A percentile compares a stretch with the other conserved stretches of the same genome.
Evolutionary conservation across 1,140 invertebrate species (phyloP).

Genomic region (Ceratosolen solmsi): DNA sequence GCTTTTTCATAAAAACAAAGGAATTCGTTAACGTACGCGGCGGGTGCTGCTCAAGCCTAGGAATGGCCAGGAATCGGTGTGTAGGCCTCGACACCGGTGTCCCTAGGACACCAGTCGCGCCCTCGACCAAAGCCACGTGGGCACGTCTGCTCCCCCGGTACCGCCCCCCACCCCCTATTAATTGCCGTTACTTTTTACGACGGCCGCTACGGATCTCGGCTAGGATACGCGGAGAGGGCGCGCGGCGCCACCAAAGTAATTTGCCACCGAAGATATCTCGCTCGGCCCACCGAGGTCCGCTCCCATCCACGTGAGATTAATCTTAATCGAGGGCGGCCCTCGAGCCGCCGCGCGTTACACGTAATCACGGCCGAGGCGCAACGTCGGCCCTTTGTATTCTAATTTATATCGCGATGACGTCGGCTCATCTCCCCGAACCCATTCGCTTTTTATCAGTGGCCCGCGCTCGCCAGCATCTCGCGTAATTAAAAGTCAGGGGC

Average conservation of each 20-base stretch:
- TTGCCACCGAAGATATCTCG: constrained; percentile 1
- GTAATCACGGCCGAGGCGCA: constrained; percentile 2
- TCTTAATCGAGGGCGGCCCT: constrained; percentile 31
- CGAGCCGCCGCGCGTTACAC: not conserved
- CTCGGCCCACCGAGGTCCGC: not conserved
- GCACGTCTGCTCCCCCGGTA: not conserved
- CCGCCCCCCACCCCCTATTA: not conserved
- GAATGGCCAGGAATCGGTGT: not conserved
- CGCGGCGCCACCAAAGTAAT: constrained; percentile 19
- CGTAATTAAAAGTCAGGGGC: constrained; percentile 1
- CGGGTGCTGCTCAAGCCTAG: not conserved
- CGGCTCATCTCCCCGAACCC: no score
- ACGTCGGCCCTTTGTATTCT: constrained; percentile 31
- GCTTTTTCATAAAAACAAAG: not conserved
- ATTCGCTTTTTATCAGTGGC: not conserved
- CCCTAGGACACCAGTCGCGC: not conserved
- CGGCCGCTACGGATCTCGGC: not conserved
- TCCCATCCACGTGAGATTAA: constrained; percentile 28
- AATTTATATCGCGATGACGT: constrained; percentile 26
- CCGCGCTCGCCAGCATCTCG: not conserved
- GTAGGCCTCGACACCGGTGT: not conserved
- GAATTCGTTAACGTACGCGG: not conserved
- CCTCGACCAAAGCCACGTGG: not conserved
- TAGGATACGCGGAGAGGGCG: no score
- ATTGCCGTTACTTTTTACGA: constrained; percentile 26